A percentile compares a stretch with the other conserved stretches of the same genome.
phyloP scores from a whole-genome alignment of 2,113 vertebrate genomes.

The Gavia stellata region DNA sequence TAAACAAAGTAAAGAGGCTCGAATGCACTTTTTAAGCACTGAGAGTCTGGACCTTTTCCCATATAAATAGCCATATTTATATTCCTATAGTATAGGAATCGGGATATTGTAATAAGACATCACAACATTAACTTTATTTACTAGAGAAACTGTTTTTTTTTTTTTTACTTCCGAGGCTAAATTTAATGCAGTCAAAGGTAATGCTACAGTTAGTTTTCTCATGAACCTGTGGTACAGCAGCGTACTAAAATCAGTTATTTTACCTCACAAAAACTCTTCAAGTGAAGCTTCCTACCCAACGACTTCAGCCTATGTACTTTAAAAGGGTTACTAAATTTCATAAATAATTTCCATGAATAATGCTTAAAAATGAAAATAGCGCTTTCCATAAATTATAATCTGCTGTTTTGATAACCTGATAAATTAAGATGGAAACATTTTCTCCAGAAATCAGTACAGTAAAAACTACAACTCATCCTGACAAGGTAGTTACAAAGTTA shows the following conservation, averaged over 20 bases:
- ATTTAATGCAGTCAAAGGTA: neutral
- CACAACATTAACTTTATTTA: neutral
- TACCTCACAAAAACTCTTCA: neutral
- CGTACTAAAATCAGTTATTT: neutral
- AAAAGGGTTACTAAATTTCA: neutral
- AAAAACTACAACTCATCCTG: neutral
- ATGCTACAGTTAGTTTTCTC: neutral
- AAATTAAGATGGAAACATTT: slow-evolving; percentile 2
- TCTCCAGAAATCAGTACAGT: neutral
- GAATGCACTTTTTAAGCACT: neutral
- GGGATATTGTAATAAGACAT: neutral
- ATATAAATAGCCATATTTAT: slow-evolving; percentile 19
- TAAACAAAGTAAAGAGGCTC: slow-evolving; percentile 12
- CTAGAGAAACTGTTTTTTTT: neutral
- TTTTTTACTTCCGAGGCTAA: neutral
- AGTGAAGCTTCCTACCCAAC: neutral
- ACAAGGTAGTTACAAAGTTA: neutral
- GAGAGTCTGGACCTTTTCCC: neutral
- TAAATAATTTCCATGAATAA: slow-evolving; percentile 7
- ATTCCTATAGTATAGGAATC: slow-evolving; percentile 5
- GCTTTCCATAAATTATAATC: neutral
- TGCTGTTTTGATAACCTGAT: slow-evolving; percentile 3
- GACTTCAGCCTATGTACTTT: neutral
- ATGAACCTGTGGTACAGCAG: neutral
- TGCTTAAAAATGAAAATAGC: neutral